These are phyloP conservation scores for Sinosuthora webbiana DNA, from an alignment of 2,113 vertebrate species.

Conservation along the genomic window DNA sequence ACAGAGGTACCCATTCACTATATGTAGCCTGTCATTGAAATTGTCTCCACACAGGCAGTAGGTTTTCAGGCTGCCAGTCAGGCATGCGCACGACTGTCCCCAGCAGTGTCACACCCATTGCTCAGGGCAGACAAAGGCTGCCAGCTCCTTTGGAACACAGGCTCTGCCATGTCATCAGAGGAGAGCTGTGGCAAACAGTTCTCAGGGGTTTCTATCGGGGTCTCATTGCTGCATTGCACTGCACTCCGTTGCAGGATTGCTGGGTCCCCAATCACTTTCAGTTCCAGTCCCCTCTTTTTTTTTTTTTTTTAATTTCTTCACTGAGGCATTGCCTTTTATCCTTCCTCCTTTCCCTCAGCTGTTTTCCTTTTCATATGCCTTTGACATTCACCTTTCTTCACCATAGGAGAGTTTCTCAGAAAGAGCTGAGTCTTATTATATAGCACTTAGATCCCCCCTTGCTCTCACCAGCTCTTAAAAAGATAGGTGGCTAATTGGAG, in stretches of 20 bases:
- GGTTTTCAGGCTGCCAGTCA: background rate
- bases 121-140: background rate
- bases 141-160: background rate
- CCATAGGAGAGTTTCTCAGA: background rate
- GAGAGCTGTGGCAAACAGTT: background rate
- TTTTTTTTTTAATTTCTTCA: background rate
- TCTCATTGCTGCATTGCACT: background rate
- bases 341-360: background rate
- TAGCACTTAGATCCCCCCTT: background rate
- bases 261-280: background rate
- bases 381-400: background rate
- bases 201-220: background rate
- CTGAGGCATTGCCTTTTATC: background rate
- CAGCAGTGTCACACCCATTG: fast-evolving
- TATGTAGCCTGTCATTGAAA: background rate
- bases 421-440: background rate
- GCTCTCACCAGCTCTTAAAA: constrained; percentile 2
- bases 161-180: background rate
- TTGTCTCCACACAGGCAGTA: fast-evolving
- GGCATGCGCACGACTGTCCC: fast-evolving
- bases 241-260: background rate
- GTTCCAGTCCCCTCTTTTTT: background rate
- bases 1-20: background rate
- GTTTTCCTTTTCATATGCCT: background rate
- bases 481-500: constrained; percentile 45